Evolutionary conservation across 2,113 vertebrate species (phyloP), one percentile per base, ranked within the genome.

Genomic region (Clinocottus analis): DNA sequence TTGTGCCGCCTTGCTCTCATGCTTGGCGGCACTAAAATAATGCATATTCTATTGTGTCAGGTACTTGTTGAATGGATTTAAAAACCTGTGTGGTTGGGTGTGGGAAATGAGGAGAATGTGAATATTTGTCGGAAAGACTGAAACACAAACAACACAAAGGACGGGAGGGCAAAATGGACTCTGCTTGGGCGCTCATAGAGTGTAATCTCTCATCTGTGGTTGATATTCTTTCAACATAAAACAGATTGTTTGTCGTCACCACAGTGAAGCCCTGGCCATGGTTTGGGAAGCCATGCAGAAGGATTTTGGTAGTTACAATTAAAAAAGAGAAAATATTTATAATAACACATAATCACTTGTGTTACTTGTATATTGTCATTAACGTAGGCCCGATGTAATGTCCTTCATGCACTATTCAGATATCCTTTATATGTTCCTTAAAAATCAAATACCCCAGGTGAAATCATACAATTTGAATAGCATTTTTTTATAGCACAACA

Each of bases 1-100:
- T 86, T 81, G 69, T 73, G 39, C 53, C 21, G 33, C 68, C 62
- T 72, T 76, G 72, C 56, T 31, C 72, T 73, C 41, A 27, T 41
- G 43, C 58, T 59, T 47, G 63, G 53, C 65, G 69, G 60, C 29
- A 7, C 33, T 59, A 13, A 74, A 56, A 56, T 72, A 9, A 74
- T 87, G 13, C 11, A 41, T 39, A 17, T 76, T 86, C 14, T 43
- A 10, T 66, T 23, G 3, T 71, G 27, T 65, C 56, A 61, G 25
- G 49, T 61, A 70, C 31, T 63, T 59, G 60, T 71, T 67, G 47
- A 79, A 29, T 53, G 27, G 62, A 69, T 75, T 43, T 14, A 53
- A 53, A 23, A 12, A 61, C 0, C 2, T 31, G 45, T 51, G 11
- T 72, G 12, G 49, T 5, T 56, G 55, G 19, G 55, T 11, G 41